A percentile compares a stretch with the other conserved stretches of the same genome.
phyloP scores from a whole-genome alignment of 2,888 invertebrate genomes.

The Phoenoteleia sp. region DNA sequence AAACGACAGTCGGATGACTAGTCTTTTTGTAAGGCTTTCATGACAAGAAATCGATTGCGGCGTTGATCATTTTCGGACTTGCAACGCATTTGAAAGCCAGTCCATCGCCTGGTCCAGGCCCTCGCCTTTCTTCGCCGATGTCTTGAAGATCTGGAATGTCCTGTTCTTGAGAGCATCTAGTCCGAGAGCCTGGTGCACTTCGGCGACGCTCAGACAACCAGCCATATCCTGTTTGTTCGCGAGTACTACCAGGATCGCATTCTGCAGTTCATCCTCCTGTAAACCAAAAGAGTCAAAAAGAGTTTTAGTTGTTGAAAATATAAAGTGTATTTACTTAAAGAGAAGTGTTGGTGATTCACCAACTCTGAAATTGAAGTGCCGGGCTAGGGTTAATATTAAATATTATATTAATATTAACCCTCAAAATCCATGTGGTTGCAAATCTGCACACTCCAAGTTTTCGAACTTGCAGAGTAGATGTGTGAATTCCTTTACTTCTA shows the following conservation, averaged over 20 bases:
- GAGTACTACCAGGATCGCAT: constrained; percentile 97
- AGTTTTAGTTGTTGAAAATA: constrained; percentile 20
- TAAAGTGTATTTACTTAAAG: constrained; percentile 87
- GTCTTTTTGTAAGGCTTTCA: constrained; percentile 80
- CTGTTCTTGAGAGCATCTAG: constrained; percentile 98
- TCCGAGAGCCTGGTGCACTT: constrained; percentile 98
- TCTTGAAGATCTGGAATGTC: constrained; percentile 99
- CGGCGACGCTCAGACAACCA: constrained; percentile 98
- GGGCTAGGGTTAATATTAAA: too few relatives aligned
- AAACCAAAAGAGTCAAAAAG: too few relatives aligned
- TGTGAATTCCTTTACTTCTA: too few relatives aligned
- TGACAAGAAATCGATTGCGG: constrained; percentile 69
- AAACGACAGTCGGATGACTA: constrained; percentile 81
- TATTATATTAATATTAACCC: too few relatives aligned
- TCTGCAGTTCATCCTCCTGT: constrained; percentile 98
- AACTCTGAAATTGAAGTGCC: too few relatives aligned
- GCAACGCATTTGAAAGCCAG: constrained; percentile 97
- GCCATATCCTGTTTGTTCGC: constrained; percentile 99
- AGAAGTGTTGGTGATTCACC: too few relatives aligned
- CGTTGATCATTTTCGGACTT: constrained; percentile 92
- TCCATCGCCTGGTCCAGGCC: constrained; percentile 99
- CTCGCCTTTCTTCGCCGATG: constrained; percentile 99
- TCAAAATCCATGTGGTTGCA: too few relatives aligned
- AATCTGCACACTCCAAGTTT: too few relatives aligned
- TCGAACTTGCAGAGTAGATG: too few relatives aligned